These are phyloP conservation scores for Desmodus rotundus DNA, from an alignment of 2,113 vertebrate genomes.

Conservation along the genomic window DNA sequence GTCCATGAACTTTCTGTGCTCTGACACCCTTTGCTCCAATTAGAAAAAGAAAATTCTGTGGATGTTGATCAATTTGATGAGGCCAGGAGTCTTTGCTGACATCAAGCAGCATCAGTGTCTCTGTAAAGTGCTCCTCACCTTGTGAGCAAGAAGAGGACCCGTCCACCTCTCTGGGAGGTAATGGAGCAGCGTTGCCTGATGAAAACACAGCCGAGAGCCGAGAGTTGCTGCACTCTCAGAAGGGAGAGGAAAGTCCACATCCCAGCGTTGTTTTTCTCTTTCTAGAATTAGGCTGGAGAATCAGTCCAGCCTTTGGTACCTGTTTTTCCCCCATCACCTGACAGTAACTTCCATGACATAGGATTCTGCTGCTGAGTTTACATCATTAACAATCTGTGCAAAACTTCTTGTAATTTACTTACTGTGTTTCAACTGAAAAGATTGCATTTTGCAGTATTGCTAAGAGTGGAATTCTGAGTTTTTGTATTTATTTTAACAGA, in stretches of 20 bases:
- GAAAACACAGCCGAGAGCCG: constrained; percentile 89
- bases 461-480: constrained; percentile 80
- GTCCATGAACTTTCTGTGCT: constrained; percentile 90
- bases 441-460: constrained; percentile 83
- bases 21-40: constrained; percentile 88
- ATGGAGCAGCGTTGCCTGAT: constrained; percentile 84
- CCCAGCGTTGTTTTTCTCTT: constrained; percentile 66
- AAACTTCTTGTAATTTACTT: constrained; percentile 81
- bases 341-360: constrained; percentile 61
- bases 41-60: constrained; percentile 88
- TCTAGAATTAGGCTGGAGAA: constrained; percentile 47
- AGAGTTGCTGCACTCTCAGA: constrained; percentile 85
- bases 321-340: constrained; percentile 54
- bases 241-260: neutral
- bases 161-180: constrained; percentile 87
- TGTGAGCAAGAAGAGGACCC: constrained; percentile 89
- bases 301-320: constrained; percentile 40
- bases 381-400: constrained; percentile 86
- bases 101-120: constrained; percentile 95
- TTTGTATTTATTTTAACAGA: constrained; percentile 83
- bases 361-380: constrained; percentile 77
- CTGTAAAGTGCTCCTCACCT: constrained; percentile 94
- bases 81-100: constrained; percentile 92
- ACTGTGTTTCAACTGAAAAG: constrained; percentile 85
- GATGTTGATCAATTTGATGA: constrained; percentile 94